phyloP scores from a whole-genome alignment of 1,140 invertebrate genomes.

The Leguminivora glycinivorella region DNA sequence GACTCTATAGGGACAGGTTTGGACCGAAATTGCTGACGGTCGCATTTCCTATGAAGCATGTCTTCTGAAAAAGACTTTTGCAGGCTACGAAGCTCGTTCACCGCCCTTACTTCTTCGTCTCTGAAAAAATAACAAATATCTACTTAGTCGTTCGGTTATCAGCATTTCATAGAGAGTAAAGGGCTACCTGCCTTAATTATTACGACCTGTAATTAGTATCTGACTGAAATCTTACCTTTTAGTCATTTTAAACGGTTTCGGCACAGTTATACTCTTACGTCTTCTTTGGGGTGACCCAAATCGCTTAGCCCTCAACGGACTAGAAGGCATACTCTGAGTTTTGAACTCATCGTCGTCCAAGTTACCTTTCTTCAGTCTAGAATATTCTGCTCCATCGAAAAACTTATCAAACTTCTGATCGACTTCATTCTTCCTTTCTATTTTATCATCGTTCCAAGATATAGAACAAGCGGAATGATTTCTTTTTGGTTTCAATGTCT shows the following conservation, averaged over 20 bases:
- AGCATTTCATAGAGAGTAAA: too few species aligned
- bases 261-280: slow-evolving; percentile 78
- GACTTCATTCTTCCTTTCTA: slow-evolving; percentile 54
- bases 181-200: not conserved
- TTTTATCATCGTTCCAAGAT: slow-evolving; percentile 70
- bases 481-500: slow-evolving; percentile 54
- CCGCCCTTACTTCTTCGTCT: slow-evolving; percentile 82
- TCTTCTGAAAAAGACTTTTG: slow-evolving; percentile 71
- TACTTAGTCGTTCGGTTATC: too few species aligned
- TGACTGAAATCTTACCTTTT: slow-evolving; percentile 75
- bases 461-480: slow-evolving; percentile 74
- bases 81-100: slow-evolving; percentile 71
- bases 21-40: slow-evolving; percentile 77
- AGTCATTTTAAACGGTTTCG: slow-evolving; percentile 84
- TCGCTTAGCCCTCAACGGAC: slow-evolving; percentile 71
- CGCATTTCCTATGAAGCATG: slow-evolving; percentile 71
- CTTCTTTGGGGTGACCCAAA: slow-evolving; percentile 48
- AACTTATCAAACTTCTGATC: slow-evolving; percentile 67
- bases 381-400: slow-evolving; percentile 55
- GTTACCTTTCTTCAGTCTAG: slow-evolving; percentile 40
- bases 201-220: not conserved
- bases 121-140: slow-evolving; percentile 74
- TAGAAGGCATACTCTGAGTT: slow-evolving; percentile 79
- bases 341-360: slow-evolving; percentile 52
- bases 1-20: slow-evolving; percentile 85